phyloP scores from a whole-genome alignment of 2,113 vertebrate species.

The Macrotus californicus region DNA sequence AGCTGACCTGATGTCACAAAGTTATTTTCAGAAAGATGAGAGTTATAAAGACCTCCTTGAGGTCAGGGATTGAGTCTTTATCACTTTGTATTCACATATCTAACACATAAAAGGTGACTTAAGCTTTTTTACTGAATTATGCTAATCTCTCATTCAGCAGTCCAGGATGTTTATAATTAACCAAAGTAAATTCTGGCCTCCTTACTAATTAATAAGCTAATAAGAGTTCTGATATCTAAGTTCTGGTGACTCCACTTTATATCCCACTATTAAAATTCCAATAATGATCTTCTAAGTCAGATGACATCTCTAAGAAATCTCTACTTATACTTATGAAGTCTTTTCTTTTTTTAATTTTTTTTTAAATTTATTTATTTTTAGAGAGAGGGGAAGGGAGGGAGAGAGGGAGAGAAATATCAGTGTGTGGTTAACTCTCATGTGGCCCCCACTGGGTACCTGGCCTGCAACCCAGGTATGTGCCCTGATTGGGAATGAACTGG shows the following conservation, averaged over 20 bases:
- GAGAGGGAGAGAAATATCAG: too few relatives aligned
- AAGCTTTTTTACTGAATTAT: background rate
- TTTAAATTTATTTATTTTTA: too few relatives aligned
- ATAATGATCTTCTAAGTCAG: background rate
- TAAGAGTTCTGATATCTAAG: background rate
- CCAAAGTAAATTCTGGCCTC: background rate
- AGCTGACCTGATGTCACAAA: background rate
- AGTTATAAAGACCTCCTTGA: background rate
- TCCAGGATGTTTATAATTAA: constrained; percentile 7
- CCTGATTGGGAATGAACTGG: too few relatives aligned
- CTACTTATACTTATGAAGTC: background rate
- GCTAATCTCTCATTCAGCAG: background rate
- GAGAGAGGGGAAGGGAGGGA: too few relatives aligned
- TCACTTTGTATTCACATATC: background rate
- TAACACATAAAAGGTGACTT: background rate
- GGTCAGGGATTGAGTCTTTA: background rate
- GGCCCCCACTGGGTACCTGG: too few relatives aligned
- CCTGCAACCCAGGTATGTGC: too few relatives aligned
- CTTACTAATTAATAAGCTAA: background rate
- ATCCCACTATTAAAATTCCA: constrained; percentile 25
- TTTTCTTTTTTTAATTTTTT: too few relatives aligned
- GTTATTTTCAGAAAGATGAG: constrained; percentile 14
- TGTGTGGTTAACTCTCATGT: too few relatives aligned
- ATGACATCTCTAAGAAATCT: background rate
- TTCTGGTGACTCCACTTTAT: background rate